A percentile compares a stretch with the other conserved stretches of the same genome.
These are phyloP conservation scores for Dascyllus trimaculatus DNA, from an alignment of 2,113 vertebrate genomes.

Conservation along the genomic window DNA sequence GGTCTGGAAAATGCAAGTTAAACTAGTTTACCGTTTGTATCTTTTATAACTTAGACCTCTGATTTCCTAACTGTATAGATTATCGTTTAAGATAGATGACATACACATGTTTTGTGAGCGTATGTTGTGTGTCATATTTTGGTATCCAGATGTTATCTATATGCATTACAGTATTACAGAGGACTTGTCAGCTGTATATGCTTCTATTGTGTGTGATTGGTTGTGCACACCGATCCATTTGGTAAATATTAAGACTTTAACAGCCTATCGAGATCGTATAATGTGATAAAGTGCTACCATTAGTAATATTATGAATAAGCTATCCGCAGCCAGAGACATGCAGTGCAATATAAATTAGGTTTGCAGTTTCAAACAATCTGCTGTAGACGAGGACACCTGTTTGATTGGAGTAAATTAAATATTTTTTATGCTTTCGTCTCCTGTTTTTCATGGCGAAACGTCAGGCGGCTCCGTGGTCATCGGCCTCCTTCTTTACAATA, in stretches of 20 bases:
- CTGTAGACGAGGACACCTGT: conserved; percentile 47
- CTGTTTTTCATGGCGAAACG: conserved; percentile 54
- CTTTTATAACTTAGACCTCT: conserved; percentile 64
- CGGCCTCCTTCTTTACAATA: neutral
- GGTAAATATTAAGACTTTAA: conserved; percentile 61
- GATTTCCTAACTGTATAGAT: conserved; percentile 56
- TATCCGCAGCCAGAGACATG: conserved; percentile 39
- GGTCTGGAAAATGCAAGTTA: conserved; percentile 41
- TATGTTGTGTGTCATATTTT: conserved; percentile 65
- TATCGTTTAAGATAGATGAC: conserved; percentile 39
- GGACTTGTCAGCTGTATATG: conserved; percentile 43
- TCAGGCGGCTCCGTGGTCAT: neutral
- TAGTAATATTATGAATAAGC: conserved; percentile 47
- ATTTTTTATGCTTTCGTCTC: conserved; percentile 68
- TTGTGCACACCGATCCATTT: conserved; percentile 34
- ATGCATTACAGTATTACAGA: conserved; percentile 53
- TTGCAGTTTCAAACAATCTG: conserved; percentile 46
- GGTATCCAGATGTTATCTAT: conserved; percentile 50
- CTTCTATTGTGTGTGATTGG: conserved; percentile 52
- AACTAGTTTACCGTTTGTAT: conserved; percentile 54
- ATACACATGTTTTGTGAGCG: conserved; percentile 63
- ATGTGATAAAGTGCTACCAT: conserved; percentile 57
- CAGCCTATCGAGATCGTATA: conserved; percentile 25
- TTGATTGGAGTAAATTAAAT: conserved; percentile 68
- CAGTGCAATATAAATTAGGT: conserved; percentile 28